phyloP scores from a whole-genome alignment of 1,140 invertebrate species.

The Euwallacea fornicatus region DNA sequence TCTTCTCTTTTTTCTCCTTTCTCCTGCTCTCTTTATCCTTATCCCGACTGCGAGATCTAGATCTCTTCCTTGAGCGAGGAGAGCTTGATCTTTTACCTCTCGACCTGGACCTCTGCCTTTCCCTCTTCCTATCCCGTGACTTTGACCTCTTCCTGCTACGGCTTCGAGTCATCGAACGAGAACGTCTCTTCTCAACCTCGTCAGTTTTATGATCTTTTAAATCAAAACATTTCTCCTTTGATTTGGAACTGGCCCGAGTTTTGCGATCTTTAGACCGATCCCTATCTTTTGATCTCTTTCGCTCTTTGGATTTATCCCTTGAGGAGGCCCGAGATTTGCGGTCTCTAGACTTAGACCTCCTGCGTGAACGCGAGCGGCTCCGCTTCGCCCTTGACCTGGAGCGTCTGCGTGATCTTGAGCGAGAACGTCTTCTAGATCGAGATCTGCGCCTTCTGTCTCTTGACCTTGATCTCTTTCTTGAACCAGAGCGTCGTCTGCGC shows the following conservation, averaged over 20 bases:
- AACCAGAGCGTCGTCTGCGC: slow-evolving; percentile 58
- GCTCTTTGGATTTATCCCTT: slow-evolving; percentile 50
- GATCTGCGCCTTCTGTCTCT: slow-evolving; percentile 39
- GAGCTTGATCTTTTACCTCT: slow-evolving; percentile 40
- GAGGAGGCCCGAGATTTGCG: slow-evolving; percentile 28
- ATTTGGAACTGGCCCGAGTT: slow-evolving; percentile 41
- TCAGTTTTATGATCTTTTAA: slow-evolving; percentile 49
- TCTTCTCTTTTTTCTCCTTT: slow-evolving; percentile 46
- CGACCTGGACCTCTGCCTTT: slow-evolving; percentile 56
- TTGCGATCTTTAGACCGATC: slow-evolving; percentile 52
- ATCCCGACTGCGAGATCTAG: slow-evolving; percentile 45
- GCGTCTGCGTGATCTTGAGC: slow-evolving; percentile 48
- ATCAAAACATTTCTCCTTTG: slow-evolving; percentile 39
- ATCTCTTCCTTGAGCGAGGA: slow-evolving; percentile 37
- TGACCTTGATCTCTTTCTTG: slow-evolving; percentile 52
- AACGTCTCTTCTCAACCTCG: slow-evolving; percentile 49
- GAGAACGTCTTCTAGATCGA: slow-evolving; percentile 45
- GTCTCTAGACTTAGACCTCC: slow-evolving; percentile 38
- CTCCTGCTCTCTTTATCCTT: slow-evolving; percentile 43
- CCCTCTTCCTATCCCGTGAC: slow-evolving; percentile 53
- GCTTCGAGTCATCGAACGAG: slow-evolving; percentile 53
- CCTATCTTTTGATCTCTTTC: slow-evolving; percentile 55
- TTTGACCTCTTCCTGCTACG: slow-evolving; percentile 53
- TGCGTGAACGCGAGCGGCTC: slow-evolving; percentile 28
- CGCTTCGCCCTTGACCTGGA: slow-evolving; percentile 32